Conservation (phyloP, 2,113 vertebrate species). For the Hirundichthys speculiger region DNA sequence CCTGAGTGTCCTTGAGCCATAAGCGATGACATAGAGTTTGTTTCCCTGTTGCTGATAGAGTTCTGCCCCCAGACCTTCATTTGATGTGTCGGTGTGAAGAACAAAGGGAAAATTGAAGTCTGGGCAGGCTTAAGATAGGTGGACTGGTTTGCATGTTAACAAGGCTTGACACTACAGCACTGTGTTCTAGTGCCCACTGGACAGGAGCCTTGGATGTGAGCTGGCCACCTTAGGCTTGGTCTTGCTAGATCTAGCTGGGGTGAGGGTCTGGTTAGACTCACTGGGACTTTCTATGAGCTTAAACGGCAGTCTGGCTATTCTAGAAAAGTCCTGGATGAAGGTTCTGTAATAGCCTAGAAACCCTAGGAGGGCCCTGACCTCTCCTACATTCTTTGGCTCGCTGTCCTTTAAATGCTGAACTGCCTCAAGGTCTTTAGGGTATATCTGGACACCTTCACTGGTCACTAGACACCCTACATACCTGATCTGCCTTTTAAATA, state of each 20-base stretch:
- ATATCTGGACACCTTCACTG: conserved; percentile 2
- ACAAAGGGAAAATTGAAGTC: background rate
- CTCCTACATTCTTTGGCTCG: conserved; percentile 11
- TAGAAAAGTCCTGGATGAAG: conserved; percentile 11
- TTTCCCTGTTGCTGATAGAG: background rate
- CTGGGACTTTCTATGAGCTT: background rate
- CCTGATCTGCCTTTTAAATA: background rate
- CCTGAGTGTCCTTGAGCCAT: conserved; percentile 1
- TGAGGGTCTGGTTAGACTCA: background rate
- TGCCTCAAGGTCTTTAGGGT: conserved; percentile 16
- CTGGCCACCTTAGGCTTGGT: too few relatives aligned
- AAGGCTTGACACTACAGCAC: background rate
- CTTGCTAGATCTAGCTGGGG: too few relatives aligned
- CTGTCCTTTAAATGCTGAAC: background rate
- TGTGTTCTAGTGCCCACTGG: background rate
- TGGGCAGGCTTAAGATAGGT: background rate
- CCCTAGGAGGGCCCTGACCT: background rate
- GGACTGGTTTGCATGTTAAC: conserved; percentile 15
- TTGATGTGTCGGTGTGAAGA: background rate
- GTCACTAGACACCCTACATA: conserved; percentile 5
- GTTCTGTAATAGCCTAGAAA: conserved; percentile 10
- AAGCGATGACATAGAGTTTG: background rate
- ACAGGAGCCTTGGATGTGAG: too few relatives aligned
- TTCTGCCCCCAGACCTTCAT: background rate
- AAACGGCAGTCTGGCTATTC: background rate